Evolutionary conservation across 2,113 vertebrate genomes (phyloP).

Genomic region (Cephalopholis sonnerati): DNA sequence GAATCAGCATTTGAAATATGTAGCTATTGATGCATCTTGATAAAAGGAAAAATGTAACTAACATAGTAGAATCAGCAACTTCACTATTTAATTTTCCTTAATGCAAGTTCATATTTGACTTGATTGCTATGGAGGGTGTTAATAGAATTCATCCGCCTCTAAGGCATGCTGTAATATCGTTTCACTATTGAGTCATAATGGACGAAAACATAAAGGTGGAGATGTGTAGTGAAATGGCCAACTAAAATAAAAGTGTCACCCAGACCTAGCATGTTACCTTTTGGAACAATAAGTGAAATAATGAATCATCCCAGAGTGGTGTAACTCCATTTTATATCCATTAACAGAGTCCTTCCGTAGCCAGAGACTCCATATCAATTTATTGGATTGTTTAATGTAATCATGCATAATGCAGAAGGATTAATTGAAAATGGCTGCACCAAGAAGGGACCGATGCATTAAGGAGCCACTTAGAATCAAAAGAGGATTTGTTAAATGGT

Average conservation of each 20-base stretch:
- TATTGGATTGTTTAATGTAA: slow-evolving; percentile 87
- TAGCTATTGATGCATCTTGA: background rate
- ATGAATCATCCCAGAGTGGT: slow-evolving; percentile 74
- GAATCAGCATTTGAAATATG: slow-evolving; percentile 4
- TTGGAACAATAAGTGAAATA: slow-evolving; percentile 72
- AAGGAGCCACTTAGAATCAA: slow-evolving; percentile 80
- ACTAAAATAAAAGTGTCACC: slow-evolving; percentile 48
- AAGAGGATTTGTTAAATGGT: slow-evolving; percentile 82
- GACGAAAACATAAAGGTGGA: slow-evolving; percentile 27
- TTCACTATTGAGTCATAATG: slow-evolving; percentile 11
- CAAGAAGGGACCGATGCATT: slow-evolving; percentile 77
- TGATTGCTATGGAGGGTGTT: slow-evolving; percentile 2
- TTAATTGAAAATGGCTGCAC: slow-evolving; percentile 85
- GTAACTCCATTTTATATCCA: slow-evolving; percentile 83
- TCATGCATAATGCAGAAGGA: slow-evolving; percentile 85
- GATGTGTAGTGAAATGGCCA: slow-evolving; percentile 13
- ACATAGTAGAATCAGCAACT: background rate
- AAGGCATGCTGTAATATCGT: background rate
- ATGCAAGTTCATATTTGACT: background rate
- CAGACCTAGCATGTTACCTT: slow-evolving; percentile 66
- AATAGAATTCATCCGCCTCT: background rate
- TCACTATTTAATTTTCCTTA: background rate
- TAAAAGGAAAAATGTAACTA: background rate
- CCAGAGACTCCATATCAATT: slow-evolving; percentile 82
- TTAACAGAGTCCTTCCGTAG: slow-evolving; percentile 79